Conservation (phyloP, 2,888 invertebrate genomes). For the Cecidostiba fungosa region DNA sequence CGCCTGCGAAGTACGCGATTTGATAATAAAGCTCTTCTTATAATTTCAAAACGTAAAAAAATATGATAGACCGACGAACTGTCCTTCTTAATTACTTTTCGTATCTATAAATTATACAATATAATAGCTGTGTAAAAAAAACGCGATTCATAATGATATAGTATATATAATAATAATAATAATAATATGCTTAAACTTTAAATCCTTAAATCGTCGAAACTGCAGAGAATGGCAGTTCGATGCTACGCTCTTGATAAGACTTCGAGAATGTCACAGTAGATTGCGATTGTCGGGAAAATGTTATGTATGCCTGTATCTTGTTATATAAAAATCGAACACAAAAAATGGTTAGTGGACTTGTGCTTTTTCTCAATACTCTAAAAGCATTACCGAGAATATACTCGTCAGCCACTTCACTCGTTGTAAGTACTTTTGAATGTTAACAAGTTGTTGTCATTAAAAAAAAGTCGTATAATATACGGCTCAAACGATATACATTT, state of each 20-base stretch:
- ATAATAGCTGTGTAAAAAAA: constrained; percentile 56
- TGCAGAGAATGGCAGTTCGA: constrained; percentile 45
- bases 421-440: not conserved
- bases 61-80: constrained; percentile 35
- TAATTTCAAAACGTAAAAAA: constrained; percentile 57
- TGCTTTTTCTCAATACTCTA: not conserved
- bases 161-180: constrained; percentile 28
- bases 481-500: constrained; percentile 22
- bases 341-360: not conserved
- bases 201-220: constrained; percentile 42
- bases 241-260: constrained; percentile 37
- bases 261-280: constrained; percentile 57
- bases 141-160: constrained; percentile 44
- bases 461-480: not conserved
- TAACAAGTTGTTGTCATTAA: not conserved
- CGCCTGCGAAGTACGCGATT: constrained; percentile 64
- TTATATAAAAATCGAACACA: not conserved
- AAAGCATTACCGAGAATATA: not conserved
- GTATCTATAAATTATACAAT: constrained; percentile 40
- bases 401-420: not conserved
- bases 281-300: constrained; percentile 31
- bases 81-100: constrained; percentile 13
- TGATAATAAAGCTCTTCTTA: constrained; percentile 61
- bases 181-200: constrained; percentile 48
- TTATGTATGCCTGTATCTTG: not conserved